Base-by-base conservation (phyloP, 2,888 invertebrate genomes). In the Hylaea fasciaria region DNA sequence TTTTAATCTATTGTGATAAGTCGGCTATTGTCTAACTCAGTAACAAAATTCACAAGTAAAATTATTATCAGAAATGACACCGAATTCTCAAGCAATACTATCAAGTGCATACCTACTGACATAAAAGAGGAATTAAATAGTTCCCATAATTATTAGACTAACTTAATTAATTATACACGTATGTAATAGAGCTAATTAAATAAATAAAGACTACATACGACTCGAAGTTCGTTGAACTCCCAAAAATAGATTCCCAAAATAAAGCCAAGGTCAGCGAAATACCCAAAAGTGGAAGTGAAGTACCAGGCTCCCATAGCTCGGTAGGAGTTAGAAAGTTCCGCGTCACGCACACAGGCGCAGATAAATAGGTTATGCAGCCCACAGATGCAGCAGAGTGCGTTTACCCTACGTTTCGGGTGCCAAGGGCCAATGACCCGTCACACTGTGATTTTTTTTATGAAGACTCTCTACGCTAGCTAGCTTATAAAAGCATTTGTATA, bases 361-460 rank as follows among this genome's bases (percentile, higher is more conserved):
- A 46, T 54, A 53, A 56, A 64, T 64, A 56, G 56, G 51, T 59
- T 59, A 59, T 8, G 51, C 17, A 11, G 59, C 69, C 62, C 69
- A 70, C 68, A 68, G 67, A 69, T 76, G 81, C 77, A 71, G 69
- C 69, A 71, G 82, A 84, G 85, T 84, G 84, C 85, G 82, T 78
- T 69, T 82, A 85, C 80, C 82, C 83, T 79, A 77, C 74, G 78
- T 81, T 83, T 83, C 81, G 84, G 84, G 81, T 82, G 77, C 78
- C 74, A 66, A 64, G 61, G 83, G 76, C 69, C 79, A 47, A 69
- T 72, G 81, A 78, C 76, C 68, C 72, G 71, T 66, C 71, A 71
- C 77, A 80, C 78, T 83, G 80, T 82, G 82, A 83, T 85, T 84
- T 85, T n/a, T 85, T 85, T 85, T 84, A 83, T 82, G 82, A 74